Base-by-base conservation (phyloP, 2,888 invertebrate genomes). In the Drosophila kanekoi region DNA sequence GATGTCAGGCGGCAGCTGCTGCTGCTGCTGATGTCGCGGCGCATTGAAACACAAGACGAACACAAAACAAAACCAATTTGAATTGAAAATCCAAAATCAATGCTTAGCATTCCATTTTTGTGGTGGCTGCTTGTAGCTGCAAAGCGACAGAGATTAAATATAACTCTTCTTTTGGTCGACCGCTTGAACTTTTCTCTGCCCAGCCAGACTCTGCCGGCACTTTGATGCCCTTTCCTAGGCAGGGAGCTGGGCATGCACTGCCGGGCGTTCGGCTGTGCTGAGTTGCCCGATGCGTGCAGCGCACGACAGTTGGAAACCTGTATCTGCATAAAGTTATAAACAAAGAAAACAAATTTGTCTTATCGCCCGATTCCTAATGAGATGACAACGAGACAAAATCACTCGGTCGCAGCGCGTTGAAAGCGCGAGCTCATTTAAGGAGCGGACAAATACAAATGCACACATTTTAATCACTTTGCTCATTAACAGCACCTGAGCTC, bases 311-410 rank as follows among this genome's bases (percentile, higher is more conserved):
- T 18, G 28, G 23, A 78, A 87, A 88, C 87, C 88, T 79, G 80
- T 82, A 82, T 88, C 84, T 87, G 74, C 79, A 86, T 87, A 89
- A 87, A 78, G 75, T 73, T 79, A 80, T 79, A 85, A 81, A 74
- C 77, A 85, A 78, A 79, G 78, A 90, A 90, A 89, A 89, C 90
- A 86, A 90, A 91, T 90, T 91, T 91, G 91, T 91, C 89, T 91
- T 90, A 90, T 90, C 90, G 89, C 82, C 77, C 84, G 83, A 78
- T 89, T 90, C 90, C 89, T 91, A 90, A 90, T 90, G 91, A 90
- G 91, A 87, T 87, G 90, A 90, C 90, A 90, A 89, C 88, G 89
- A 82, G 83, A 87, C 88, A 83, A 88, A 87, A 80, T 79, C 81
- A 81, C 76, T 87, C 70, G 73, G 72, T 69, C 76, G 85, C 78